A percentile compares a stretch with the other conserved stretches of the same genome.
Conservation (phyloP, 2,797 vertebrate species). For the Ceryle rudis region DNA sequence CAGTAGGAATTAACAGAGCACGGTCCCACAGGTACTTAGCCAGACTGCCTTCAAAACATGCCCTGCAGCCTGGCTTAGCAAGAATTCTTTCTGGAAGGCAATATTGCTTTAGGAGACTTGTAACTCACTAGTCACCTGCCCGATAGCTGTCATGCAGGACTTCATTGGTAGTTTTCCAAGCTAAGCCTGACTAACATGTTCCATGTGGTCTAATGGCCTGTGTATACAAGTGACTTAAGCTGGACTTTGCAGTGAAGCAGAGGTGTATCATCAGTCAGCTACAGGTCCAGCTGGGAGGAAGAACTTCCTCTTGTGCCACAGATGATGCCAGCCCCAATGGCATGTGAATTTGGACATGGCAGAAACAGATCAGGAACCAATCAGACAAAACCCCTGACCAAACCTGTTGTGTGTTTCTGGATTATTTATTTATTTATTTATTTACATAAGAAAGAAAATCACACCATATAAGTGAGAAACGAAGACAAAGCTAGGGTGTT, state of each 20-base stretch:
- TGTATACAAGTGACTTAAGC: background rate
- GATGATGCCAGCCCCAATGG: background rate
- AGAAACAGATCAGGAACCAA: background rate
- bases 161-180: background rate
- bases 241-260: background rate
- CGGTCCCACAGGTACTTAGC: background rate
- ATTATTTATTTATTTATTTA: too few relatives aligned
- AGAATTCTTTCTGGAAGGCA: background rate
- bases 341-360: background rate
- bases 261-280: accelerated
- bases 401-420: background rate
- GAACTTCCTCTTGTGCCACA: background rate
- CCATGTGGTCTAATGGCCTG: background rate
- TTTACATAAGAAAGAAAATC: background rate
- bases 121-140: background rate
- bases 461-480: background rate
- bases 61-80: background rate
- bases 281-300: background rate
- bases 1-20: background rate
- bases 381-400: background rate
- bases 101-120: background rate
- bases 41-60: background rate
- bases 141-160: background rate
- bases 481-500: background rate
- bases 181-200: background rate